Percentiles rank a stretch among this genome's conserved stretches.
phyloP scores from a whole-genome alignment of 2,888 invertebrate species.

The Plagodis pulveraria region DNA sequence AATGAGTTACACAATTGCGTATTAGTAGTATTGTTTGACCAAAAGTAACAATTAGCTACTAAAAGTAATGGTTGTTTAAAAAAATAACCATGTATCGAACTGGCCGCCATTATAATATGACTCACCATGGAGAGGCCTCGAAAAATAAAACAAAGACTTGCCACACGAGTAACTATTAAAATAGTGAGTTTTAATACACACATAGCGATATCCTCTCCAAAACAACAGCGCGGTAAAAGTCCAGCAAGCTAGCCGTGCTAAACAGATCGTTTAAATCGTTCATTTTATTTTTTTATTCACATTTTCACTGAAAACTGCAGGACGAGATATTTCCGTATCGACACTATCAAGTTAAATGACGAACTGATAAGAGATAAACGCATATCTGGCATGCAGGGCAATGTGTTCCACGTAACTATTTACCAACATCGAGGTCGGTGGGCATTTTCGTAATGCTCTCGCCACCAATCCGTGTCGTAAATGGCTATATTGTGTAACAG shows the following conservation, averaged over 20 bases:
- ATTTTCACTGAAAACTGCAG: slow-evolving; percentile 28
- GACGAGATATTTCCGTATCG: slow-evolving; percentile 35
- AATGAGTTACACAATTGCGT: too few species aligned
- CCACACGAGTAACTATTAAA: slow-evolving; percentile 9
- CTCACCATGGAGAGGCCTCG: slow-evolving; percentile 25
- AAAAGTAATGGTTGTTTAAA: not conserved
- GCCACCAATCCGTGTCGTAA: slow-evolving; percentile 31
- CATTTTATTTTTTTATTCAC: slow-evolving; percentile 46
- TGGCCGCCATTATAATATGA: slow-evolving; percentile 18
- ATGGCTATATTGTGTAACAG: slow-evolving; percentile 35
- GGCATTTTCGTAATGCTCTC: slow-evolving; percentile 23
- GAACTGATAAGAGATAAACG: slow-evolving; percentile 57
- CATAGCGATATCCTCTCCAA: slow-evolving; percentile 60
- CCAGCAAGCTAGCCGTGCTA: slow-evolving; percentile 57
- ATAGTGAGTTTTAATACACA: slow-evolving; percentile 44
- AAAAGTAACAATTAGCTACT: too few species aligned
- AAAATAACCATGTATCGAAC: not conserved
- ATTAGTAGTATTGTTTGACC: too few species aligned
- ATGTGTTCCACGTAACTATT: slow-evolving; percentile 29
- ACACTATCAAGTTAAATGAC: slow-evolving; percentile 45
- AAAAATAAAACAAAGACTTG: slow-evolving; percentile 17
- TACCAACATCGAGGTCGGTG: slow-evolving; percentile 27
- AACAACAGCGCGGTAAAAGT: slow-evolving; percentile 62
- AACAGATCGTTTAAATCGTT: slow-evolving; percentile 54
- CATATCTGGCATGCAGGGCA: slow-evolving; percentile 32